phyloP scores from a whole-genome alignment of 2,113 vertebrate genomes.

The Forbesichthys agassizii region DNA sequence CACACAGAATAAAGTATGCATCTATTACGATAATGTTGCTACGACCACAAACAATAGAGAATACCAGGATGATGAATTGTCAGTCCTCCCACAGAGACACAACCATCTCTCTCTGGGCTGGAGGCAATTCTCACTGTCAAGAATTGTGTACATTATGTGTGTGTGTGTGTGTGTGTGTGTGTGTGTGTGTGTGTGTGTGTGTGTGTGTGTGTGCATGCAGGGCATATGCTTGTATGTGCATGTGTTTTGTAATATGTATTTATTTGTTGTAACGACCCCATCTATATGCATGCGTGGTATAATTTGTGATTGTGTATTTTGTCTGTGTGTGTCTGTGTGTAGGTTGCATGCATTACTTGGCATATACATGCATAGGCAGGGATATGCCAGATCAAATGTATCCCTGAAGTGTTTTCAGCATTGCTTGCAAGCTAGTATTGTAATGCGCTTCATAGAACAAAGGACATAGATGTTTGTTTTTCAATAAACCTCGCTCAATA shows the following conservation, averaged over 20 bases:
- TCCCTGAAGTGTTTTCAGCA: slow-evolving; percentile 6
- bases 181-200: background rate
- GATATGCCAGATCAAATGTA: slow-evolving; percentile 20
- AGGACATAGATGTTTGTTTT: background rate
- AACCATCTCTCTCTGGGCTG: slow-evolving; percentile 51
- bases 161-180: slow-evolving; percentile 1
- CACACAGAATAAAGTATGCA: background rate
- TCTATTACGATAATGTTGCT: slow-evolving; percentile 34
- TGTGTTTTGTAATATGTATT: background rate
- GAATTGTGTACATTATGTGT: background rate
- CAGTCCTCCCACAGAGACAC: slow-evolving; percentile 48
- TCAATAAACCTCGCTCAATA: background rate
- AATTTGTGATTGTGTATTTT: background rate
- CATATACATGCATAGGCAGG: background rate
- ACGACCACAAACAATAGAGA: slow-evolving; percentile 50
- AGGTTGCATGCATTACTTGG: background rate
- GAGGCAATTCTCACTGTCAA: slow-evolving; percentile 38
- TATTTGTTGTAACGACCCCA: background rate
- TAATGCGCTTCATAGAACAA: background rate
- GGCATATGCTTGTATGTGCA: background rate
- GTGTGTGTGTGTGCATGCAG: background rate
- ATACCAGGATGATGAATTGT: slow-evolving; percentile 61
- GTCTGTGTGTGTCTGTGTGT: background rate
- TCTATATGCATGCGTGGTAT: background rate
- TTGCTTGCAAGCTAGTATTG: slow-evolving; percentile 14